Evolutionary conservation across 2,888 invertebrate species (phyloP).

Genomic region (Periphyllus acericola): DNA sequence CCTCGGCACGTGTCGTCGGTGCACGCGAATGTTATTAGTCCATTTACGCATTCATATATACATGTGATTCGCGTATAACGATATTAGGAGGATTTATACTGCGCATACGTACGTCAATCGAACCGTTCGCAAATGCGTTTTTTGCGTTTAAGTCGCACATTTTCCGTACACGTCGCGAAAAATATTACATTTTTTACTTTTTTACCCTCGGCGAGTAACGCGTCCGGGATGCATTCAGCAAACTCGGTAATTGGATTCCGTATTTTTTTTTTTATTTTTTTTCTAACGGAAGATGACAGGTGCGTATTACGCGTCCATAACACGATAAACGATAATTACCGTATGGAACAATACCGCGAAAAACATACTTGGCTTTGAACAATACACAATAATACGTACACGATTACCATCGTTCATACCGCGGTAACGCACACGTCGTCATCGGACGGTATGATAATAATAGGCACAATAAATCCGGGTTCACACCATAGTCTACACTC

Average conservation of each 20-base stretch:
- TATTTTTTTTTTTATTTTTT: not conserved
- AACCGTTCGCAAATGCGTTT: not conserved
- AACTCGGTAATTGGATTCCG: not conserved
- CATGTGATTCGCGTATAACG: not conserved
- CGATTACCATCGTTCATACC: too few species aligned
- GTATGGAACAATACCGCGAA: not conserved
- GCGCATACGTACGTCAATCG: not conserved
- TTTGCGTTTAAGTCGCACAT: not conserved
- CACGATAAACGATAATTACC: not conserved
- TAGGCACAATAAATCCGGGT: too few species aligned
- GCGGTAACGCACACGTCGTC: too few species aligned
- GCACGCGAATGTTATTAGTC: too few species aligned
- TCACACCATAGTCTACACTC: too few species aligned
- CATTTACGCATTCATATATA: not conserved
- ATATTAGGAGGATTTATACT: too few species aligned
- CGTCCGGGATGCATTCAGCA: not conserved
- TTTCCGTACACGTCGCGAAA: too few species aligned
- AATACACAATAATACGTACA: too few species aligned
- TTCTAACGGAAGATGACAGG: not conserved
- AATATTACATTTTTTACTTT: not conserved
- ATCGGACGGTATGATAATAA: too few species aligned
- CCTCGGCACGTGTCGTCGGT: too few species aligned
- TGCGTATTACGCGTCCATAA: too few species aligned
- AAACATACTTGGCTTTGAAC: too few species aligned
- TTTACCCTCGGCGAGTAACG: not conserved